Percentiles rank a stretch among this genome's conserved stretches.
phyloP scores from a whole-genome alignment of 2,113 vertebrate genomes.

The Platichthys stellatus region DNA sequence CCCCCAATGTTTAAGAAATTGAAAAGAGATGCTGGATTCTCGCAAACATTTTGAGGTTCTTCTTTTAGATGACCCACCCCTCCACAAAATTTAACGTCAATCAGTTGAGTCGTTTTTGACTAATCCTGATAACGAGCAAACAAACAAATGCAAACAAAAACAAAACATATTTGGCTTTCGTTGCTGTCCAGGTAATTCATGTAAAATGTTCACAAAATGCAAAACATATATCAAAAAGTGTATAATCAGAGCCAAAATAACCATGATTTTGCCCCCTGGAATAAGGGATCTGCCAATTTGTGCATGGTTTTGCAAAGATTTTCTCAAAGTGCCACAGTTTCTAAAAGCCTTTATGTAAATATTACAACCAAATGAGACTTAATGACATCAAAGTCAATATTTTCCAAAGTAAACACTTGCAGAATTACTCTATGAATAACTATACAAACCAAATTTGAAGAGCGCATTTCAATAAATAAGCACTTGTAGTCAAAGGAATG shows the following conservation, averaged over 20 bases:
- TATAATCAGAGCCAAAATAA: too few species aligned
- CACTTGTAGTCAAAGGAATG: not conserved
- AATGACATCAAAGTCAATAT: not conserved
- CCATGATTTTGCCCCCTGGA: too few species aligned
- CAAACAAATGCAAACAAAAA: not conserved
- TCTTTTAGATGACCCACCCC: too few species aligned
- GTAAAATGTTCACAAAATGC: not conserved
- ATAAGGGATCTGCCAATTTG: not conserved
- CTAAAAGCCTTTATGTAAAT: slow-evolving; percentile 2
- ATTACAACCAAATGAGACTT: not conserved
- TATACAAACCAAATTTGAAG: not conserved
- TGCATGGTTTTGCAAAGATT: not conserved
- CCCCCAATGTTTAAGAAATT: too few species aligned
- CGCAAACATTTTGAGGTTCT: too few species aligned
- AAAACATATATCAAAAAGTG: too few species aligned
- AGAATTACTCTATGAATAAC: not conserved
- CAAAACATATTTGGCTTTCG: not conserved
- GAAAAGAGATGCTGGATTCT: too few species aligned
- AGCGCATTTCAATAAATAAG: not conserved
- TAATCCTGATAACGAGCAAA: too few species aligned
- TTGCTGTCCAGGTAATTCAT: too few species aligned
- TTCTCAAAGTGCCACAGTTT: not conserved
- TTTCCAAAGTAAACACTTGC: not conserved
- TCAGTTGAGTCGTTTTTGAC: too few species aligned
- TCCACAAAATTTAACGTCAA: too few species aligned